A percentile compares a stretch with the other conserved stretches of the same genome.
Conservation (phyloP, 2,797 vertebrate species). For the Chloroceryle amazona region DNA sequence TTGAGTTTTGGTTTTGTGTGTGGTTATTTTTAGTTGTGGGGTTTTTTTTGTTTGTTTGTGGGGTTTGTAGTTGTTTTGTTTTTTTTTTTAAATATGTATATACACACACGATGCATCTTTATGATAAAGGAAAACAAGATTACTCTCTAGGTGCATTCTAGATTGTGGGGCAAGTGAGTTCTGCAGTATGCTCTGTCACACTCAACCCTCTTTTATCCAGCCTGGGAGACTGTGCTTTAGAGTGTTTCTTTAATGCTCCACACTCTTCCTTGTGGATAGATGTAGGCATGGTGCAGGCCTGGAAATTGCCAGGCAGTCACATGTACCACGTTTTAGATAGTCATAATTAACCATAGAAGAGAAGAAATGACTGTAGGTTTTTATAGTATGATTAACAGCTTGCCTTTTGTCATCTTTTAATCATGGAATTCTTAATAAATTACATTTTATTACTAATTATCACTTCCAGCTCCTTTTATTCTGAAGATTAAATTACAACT, state of each 20-base stretch:
- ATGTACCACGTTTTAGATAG: background rate
- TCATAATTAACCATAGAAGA: background rate
- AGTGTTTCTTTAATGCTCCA: background rate
- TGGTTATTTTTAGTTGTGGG: background rate
- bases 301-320: background rate
- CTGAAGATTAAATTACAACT: background rate
- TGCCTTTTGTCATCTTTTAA: background rate
- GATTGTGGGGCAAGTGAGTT: background rate
- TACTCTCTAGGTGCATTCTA: background rate
- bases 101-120: background rate
- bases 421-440: background rate
- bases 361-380: background rate
- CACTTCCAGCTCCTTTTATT: background rate
- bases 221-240: background rate
- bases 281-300: background rate
- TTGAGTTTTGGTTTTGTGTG: background rate
- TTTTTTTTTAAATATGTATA: background rate
- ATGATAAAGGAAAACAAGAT: background rate
- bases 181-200: background rate
- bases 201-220: background rate
- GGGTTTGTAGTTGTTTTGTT: background rate
- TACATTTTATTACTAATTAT: background rate
- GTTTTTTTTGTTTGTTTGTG: background rate
- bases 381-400: background rate
- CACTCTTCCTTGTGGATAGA: background rate